These are phyloP conservation scores for Apis cerana DNA, from an alignment of 1,140 invertebrate species.

Conservation along the genomic window DNA sequence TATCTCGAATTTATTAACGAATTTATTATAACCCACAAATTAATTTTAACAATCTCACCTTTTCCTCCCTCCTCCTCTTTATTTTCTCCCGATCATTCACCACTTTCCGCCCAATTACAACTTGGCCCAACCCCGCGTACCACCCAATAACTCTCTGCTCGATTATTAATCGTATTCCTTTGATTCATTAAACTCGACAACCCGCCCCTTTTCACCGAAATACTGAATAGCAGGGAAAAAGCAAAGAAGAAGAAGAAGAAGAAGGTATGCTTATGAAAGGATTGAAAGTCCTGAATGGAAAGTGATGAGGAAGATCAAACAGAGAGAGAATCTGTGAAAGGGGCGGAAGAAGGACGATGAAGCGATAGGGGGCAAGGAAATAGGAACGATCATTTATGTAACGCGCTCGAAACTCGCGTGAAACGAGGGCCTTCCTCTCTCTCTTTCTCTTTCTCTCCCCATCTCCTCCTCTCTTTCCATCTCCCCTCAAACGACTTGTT, in stretches of 20 bases:
- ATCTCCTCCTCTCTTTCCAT: background rate
- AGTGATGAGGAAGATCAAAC: constrained; percentile 37
- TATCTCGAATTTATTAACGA: too few species aligned
- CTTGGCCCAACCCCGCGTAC: background rate
- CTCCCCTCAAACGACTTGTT: constrained; percentile 17
- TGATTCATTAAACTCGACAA: constrained; percentile 22
- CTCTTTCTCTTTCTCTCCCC: background rate
- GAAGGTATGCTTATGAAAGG: constrained; percentile 34
- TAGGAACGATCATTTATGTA: constrained; percentile 60
- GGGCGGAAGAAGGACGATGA: constrained; percentile 22
- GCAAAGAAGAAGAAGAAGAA: background rate
- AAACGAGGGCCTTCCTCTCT: background rate
- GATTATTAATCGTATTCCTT: constrained; percentile 26
- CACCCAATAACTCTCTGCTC: background rate
- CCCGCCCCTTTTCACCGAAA: background rate
- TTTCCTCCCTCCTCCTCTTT: too few species aligned
- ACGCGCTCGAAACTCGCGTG: constrained; percentile 23
- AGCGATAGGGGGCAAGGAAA: constrained; percentile 50
- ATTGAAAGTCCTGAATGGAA: constrained; percentile 41
- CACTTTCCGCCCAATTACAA: background rate
- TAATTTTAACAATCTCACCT: too few species aligned
- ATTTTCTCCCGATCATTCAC: too few species aligned
- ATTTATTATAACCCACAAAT: too few species aligned
- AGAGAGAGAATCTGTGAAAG: constrained; percentile 23
- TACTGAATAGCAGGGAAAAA: constrained; percentile 6